phyloP scores from a whole-genome alignment of 2,113 vertebrate genomes.

The Myxocyprinus asiaticus region DNA sequence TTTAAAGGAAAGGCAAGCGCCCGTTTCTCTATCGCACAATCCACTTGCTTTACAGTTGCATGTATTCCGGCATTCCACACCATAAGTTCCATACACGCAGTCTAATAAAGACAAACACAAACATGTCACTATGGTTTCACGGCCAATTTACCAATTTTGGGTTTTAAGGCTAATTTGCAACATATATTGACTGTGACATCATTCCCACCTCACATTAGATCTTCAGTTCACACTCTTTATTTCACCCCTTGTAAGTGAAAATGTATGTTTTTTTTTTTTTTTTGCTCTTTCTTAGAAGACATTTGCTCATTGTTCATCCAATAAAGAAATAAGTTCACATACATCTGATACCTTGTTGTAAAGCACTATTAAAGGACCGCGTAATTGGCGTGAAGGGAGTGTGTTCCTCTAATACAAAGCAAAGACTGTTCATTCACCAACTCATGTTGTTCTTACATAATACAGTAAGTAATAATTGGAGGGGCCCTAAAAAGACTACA shows the following conservation, averaged over 20 bases:
- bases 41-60: constrained; percentile 88
- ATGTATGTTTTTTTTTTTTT: too few species aligned
- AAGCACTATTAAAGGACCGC: not conserved
- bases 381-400: not conserved
- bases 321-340: not conserved
- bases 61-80: constrained; percentile 86
- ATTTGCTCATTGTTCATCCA: not conserved
- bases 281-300: too few species aligned
- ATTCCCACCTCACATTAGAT: too few species aligned
- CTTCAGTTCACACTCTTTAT: too few species aligned
- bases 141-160: not conserved
- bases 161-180: not conserved
- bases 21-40: constrained; percentile 91
- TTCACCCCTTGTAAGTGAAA: too few species aligned
- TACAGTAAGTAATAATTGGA: constrained; percentile 22
- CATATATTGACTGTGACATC: not conserved
- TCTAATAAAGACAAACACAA: constrained; percentile 72
- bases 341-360: not conserved
- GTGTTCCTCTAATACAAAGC: constrained; percentile 6
- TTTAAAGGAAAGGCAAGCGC: constrained; percentile 86
- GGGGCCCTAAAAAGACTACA: constrained; percentile 4
- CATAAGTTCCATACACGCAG: constrained; percentile 90
- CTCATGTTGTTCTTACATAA: constrained; percentile 22
- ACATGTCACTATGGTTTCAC: not conserved
- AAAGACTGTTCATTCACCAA: constrained; percentile 13